These are phyloP conservation scores for Botrylloides violaceus DNA, from an alignment of 23 tunicate species.

Conservation along the genomic window DNA sequence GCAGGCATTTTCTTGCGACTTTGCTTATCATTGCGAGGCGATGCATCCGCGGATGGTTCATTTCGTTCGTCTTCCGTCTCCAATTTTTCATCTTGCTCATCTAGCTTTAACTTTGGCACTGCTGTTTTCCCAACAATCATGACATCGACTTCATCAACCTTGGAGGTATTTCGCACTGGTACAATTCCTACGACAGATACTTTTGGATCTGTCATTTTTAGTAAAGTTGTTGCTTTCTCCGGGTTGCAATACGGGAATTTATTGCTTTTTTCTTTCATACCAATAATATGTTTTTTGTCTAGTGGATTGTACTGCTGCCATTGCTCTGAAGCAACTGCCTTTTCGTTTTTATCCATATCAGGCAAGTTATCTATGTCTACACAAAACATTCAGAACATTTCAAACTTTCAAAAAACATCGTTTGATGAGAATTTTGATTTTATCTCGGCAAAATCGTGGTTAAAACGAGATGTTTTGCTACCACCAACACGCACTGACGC, in stretches of 20 bases:
- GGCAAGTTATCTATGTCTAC: not conserved
- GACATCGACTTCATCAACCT: slow-evolving; percentile 50
- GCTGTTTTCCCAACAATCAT: slow-evolving; percentile 64
- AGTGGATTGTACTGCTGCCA: slow-evolving; percentile 68
- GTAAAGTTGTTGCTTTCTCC: slow-evolving; percentile 5
- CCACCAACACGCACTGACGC: too few species aligned
- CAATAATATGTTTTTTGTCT: slow-evolving; percentile 24
- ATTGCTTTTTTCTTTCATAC: slow-evolving; percentile 25
- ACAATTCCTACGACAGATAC: slow-evolving; percentile 34
- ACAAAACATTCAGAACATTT: not conserved
- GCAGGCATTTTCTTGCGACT: slow-evolving; percentile 67
- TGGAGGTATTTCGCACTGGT: slow-evolving; percentile 49
- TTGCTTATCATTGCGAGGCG: not conserved
- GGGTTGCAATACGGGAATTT: slow-evolving; percentile 55
- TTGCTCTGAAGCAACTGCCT: slow-evolving; percentile 4
- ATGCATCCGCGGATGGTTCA: not conserved
- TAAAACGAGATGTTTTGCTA: too few species aligned
- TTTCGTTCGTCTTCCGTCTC: not conserved
- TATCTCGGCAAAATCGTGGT: too few species aligned
- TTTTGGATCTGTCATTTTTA: slow-evolving; percentile 28
- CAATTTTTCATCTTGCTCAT: not conserved
- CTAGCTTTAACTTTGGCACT: not conserved
- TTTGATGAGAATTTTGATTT: too few species aligned
- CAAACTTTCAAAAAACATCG: not conserved
- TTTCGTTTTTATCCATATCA: not conserved